Conservation (phyloP, 2,113 vertebrate species). For the Macrotis lagotis region DNA sequence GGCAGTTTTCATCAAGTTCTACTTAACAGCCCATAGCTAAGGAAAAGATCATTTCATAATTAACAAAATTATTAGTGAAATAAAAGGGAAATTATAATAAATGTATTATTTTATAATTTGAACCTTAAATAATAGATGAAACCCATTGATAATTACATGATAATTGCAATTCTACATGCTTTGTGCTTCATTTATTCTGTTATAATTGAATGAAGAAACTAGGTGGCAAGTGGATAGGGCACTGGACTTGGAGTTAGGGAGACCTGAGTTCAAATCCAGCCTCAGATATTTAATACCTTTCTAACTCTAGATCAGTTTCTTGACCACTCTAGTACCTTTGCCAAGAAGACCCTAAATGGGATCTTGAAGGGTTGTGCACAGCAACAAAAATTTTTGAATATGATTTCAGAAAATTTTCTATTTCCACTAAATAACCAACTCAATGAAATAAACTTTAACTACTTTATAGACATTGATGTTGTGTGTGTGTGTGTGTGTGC, state of each 20-base stretch:
- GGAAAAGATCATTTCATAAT: not conserved
- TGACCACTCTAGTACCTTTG: not conserved
- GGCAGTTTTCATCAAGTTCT: not conserved
- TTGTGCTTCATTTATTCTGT: not conserved
- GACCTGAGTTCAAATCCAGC: not conserved
- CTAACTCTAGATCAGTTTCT: not conserved
- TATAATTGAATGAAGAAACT: not conserved
- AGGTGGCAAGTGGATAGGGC: not conserved
- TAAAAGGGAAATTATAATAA: not conserved
- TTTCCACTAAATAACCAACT: not conserved
- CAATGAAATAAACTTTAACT: not conserved
- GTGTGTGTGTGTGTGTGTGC: not conserved
- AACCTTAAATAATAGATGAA: not conserved
- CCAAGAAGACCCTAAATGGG: not conserved
- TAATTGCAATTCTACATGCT: not conserved
- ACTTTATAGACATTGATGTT: not conserved
- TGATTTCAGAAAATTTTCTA: not conserved
- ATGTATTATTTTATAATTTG: not conserved
- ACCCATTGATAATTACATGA: not conserved
- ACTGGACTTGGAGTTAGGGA: not conserved
- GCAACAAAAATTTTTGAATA: not conserved
- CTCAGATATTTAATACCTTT: not conserved
- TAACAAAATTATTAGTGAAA: not conserved
- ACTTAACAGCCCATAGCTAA: not conserved
- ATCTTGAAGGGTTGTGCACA: not conserved